Evolutionary conservation across 2,888 invertebrate species (phyloP).

Genomic region (Coelopa pilipes): DNA sequence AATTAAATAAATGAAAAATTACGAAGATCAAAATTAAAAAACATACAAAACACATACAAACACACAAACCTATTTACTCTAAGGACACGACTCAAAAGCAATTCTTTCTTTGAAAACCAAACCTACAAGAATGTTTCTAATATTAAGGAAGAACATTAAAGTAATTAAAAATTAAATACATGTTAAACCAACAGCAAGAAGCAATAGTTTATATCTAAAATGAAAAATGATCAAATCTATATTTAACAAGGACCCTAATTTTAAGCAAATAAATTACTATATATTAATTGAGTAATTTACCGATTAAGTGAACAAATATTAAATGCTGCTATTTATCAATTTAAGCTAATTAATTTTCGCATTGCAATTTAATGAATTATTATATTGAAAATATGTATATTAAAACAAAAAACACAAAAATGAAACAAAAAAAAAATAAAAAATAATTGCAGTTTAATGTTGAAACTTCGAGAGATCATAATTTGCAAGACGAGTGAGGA

Average conservation of each 20-base stretch:
- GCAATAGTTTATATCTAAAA: conserved; percentile 37
- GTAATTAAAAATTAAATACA: conserved; percentile 29
- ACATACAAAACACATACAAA: not conserved
- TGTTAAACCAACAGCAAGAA: conserved; percentile 26
- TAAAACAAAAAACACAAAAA: no score
- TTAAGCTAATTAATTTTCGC: conserved; percentile 21
- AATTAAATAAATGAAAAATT: not conserved
- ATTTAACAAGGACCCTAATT: not conserved
- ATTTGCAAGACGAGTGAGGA: not conserved
- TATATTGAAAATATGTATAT: conserved; percentile 11
- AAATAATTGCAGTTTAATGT: conserved; percentile 3
- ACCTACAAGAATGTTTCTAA: conserved; percentile 27
- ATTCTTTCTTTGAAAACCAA: conserved; percentile 56
- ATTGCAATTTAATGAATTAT: not conserved
- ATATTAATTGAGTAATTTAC: conserved; percentile 1
- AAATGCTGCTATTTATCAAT: conserved; percentile 6
- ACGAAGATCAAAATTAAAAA: not conserved
- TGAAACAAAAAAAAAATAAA: not conserved
- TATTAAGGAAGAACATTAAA: conserved; percentile 29
- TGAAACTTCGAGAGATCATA: not conserved
- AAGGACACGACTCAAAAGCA: conserved; percentile 50
- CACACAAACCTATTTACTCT: not conserved
- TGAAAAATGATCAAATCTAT: not conserved
- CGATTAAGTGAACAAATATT: conserved; percentile 10
- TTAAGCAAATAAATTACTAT: conserved; percentile 12